A percentile compares a stretch with the other conserved stretches of the same genome.
These are phyloP conservation scores for Micropterix aruncella DNA, from an alignment of 2,888 invertebrate species.

Conservation along the genomic window DNA sequence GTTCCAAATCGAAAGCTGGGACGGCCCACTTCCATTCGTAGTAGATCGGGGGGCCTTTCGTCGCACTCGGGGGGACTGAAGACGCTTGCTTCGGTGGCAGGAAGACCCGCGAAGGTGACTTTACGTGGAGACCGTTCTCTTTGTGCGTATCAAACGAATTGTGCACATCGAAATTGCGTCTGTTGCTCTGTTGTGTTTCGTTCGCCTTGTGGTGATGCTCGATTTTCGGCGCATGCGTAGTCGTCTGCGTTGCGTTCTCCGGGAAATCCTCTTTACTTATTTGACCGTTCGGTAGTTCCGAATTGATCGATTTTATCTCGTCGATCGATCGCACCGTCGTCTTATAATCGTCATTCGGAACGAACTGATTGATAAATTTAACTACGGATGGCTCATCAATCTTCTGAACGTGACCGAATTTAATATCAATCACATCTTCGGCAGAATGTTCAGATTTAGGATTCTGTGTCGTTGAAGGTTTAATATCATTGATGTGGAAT, in stretches of 20 bases:
- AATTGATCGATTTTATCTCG: slow-evolving; percentile 27
- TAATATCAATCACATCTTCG: slow-evolving; percentile 18
- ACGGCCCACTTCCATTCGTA: slow-evolving; percentile 54
- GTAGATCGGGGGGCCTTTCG: slow-evolving; percentile 47
- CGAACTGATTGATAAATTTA: slow-evolving; percentile 33
- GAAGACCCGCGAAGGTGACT: slow-evolving; percentile 24
- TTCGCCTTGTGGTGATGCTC: neutral
- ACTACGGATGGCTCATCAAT: slow-evolving; percentile 21
- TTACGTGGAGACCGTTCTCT: slow-evolving; percentile 8
- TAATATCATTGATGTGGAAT: slow-evolving; percentile 16
- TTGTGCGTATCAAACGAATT: neutral
- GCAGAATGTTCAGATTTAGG: slow-evolving; percentile 18
- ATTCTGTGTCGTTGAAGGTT: no score
- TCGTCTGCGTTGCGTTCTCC: slow-evolving; percentile 15
- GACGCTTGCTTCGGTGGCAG: slow-evolving; percentile 39
- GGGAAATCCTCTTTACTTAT: slow-evolving; percentile 26
- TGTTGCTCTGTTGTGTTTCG: neutral
- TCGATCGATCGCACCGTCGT: slow-evolving; percentile 28
- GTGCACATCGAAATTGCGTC: neutral
- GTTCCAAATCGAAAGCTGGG: slow-evolving; percentile 41
- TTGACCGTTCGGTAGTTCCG: slow-evolving; percentile 26
- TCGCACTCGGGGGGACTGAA: slow-evolving; percentile 27
- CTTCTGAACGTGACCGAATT: slow-evolving; percentile 17
- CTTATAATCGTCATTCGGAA: slow-evolving; percentile 17
- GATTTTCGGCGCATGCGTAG: neutral